Evolutionary conservation across 2,113 vertebrate genomes (phyloP), one percentile per base, ranked within the genome.

Genomic region (Percina caprodes): DNA sequence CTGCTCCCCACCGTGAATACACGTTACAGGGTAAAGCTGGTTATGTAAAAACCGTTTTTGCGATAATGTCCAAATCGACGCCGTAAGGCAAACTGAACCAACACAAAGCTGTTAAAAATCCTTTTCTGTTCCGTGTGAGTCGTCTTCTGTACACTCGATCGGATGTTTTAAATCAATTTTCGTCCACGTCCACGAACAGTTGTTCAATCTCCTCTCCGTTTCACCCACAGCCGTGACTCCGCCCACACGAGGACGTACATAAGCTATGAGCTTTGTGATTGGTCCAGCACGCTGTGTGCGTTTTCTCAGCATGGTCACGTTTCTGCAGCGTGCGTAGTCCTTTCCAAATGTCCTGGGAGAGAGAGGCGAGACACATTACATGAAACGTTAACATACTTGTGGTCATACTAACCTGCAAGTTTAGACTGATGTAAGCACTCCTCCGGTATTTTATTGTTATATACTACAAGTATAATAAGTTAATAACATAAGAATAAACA

Each of bases 11-110:
- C 61, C 48, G 46, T 21, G 24, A 69, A 59, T 23, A 21, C 2
- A 35, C 49, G 30, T 39, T n/a, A 58, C 60, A n/a, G 46, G 14
- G 68, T 56, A 78, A 86, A 88, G 76, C 86, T 69, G 81, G 80
- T 95, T 94, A 95, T 94, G 92, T 95, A 95, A 95, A 95, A 52
- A 81, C 48, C 49, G 67, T 30, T 33, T 70, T 18, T 8, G 18
- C n/a, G 56, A 49, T 33, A 55, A 5, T 0, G 13, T 65, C 9
- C n/a, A 83, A 66, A 26, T 45, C 35, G 19, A 67, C 77, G 59
- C 16, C 69, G 13, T 13, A 76, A 35, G 0, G 6, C 14, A 15
- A 26, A 12, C 13, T 3, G 4, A 18, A 51, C 0, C 2, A 18
- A 5, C 19, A 85, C 79, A 77, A 55, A 86, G 73, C 79, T 71